Conservation (phyloP, 2,888 invertebrate species). For the Epinotia demarniana region DNA sequence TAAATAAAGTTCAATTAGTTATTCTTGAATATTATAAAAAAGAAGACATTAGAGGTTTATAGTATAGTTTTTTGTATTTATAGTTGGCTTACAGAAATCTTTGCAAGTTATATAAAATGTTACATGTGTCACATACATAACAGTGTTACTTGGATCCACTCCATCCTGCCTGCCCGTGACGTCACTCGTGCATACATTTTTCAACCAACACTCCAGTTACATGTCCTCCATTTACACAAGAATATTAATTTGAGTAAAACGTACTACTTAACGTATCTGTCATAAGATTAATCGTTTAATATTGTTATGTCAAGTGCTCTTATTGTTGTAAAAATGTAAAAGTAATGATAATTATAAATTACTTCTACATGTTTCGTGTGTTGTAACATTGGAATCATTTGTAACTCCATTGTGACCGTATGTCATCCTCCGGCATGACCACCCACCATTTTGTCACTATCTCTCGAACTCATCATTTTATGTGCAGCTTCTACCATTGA, state of each 20-base stretch:
- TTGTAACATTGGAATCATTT: conserved; percentile 24
- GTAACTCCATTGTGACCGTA: conserved; percentile 7
- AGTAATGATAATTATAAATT: not conserved
- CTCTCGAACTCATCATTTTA: conserved; percentile 8
- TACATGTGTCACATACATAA: conserved; percentile 29
- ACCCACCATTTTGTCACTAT: conserved; percentile 34
- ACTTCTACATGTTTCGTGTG: conserved; percentile 17
- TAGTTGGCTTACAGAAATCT: not conserved
- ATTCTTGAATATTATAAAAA: no score
- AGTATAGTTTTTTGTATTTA: not conserved
- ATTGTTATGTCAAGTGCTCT: not conserved
- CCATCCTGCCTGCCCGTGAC: conserved; percentile 26
- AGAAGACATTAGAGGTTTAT: no score
- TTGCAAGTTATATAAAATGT: not conserved
- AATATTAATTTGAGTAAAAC: not conserved
- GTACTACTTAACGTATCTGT: not conserved
- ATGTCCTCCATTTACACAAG: not conserved
- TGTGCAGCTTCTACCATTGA: conserved; percentile 34
- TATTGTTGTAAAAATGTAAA: conserved; percentile 7
- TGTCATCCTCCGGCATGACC: conserved; percentile 28
- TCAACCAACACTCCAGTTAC: not conserved
- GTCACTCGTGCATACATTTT: conserved; percentile 21
- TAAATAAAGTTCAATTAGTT: not conserved
- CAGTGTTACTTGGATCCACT: conserved; percentile 25
- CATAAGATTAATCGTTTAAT: not conserved